phyloP scores from a whole-genome alignment of 2,113 vertebrate species.

The Puffinus mauretanicus region DNA sequence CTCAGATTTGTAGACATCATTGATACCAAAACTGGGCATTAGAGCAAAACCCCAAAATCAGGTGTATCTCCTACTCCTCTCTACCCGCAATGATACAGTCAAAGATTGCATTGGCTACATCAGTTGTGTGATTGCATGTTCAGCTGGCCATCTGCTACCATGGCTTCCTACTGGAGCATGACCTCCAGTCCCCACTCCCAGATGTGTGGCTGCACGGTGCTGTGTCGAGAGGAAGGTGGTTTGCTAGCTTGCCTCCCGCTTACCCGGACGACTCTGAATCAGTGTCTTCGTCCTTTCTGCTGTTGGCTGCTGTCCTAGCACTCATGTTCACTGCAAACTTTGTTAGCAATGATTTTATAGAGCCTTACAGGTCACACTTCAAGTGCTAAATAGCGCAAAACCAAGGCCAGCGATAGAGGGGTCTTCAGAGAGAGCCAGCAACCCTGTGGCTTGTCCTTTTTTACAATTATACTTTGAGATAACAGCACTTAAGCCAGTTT shows the following conservation, averaged over 20 bases:
- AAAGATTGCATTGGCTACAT: neutral
- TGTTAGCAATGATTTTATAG: neutral
- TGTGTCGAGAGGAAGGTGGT: neutral
- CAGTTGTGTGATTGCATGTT: fast-evolving
- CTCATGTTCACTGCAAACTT: neutral
- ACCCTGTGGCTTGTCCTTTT: neutral
- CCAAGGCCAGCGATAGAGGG: neutral
- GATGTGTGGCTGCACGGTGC: neutral
- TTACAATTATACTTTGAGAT: neutral
- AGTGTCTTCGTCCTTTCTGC: neutral
- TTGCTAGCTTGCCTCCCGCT: neutral
- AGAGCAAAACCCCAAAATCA: neutral
- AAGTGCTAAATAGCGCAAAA: neutral
- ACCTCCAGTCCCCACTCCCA: neutral
- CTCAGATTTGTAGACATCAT: neutral
- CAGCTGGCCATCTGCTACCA: too few species aligned
- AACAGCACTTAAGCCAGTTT: neutral
- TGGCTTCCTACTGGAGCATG: neutral
- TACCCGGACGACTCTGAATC: neutral
- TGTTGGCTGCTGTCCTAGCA: neutral
- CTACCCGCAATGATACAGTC: neutral
- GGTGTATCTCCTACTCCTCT: neutral
- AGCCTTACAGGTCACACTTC: neutral
- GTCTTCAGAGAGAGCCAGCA: neutral
- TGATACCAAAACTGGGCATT: neutral